Percentiles rank a stretch among this genome's conserved stretches.
Conservation (phyloP, 2,797 vertebrate species). For the Babyrousa celebensis region DNA sequence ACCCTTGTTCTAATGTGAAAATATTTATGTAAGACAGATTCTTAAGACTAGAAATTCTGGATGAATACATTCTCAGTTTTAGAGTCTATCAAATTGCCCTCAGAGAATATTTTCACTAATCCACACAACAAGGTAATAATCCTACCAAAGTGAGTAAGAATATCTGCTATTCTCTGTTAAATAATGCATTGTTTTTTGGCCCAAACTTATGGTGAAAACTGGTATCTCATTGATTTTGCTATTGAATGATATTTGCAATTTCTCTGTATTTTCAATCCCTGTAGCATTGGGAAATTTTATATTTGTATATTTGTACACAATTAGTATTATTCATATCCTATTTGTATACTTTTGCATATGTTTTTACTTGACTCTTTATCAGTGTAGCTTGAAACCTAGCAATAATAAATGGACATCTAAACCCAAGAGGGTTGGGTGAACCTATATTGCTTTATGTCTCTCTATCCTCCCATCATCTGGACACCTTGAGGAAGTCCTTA, state of each 20-base stretch:
- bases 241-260: not conserved
- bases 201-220: not conserved
- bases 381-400: not conserved
- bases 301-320: not conserved
- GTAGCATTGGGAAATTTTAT: not conserved
- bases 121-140: not conserved
- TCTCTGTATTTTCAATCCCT: not conserved
- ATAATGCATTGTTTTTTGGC: not conserved
- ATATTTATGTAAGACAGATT: not conserved
- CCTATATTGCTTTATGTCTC: not conserved
- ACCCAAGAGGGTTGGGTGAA: not conserved
- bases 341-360: not conserved
- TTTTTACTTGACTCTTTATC: not conserved
- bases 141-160: not conserved
- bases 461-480: not conserved
- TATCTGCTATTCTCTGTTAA: not conserved
- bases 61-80: not conserved
- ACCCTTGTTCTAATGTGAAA: not conserved
- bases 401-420: not conserved
- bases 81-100: not conserved
- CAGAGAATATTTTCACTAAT: not conserved
- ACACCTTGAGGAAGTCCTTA: not conserved
- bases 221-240: not conserved
- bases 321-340: not conserved
- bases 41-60: not conserved